Evolutionary conservation across 2,797 vertebrate genomes (phyloP).

Genomic region (Peromyscus melanophrys): DNA sequence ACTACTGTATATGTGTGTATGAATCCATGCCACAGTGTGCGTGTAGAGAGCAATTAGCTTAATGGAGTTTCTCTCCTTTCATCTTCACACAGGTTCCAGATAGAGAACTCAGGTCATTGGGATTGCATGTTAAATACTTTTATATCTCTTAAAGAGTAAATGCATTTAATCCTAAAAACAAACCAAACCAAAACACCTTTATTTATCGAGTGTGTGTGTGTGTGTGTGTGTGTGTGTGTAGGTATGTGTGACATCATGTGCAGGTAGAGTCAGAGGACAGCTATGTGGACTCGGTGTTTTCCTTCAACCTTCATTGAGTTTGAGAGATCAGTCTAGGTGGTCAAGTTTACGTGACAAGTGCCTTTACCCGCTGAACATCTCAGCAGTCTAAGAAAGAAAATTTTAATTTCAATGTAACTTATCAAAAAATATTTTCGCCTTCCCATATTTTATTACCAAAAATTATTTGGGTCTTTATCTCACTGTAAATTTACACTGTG

Average conservation of each 20-base stretch:
- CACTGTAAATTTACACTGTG: neutral
- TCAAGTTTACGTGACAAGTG: neutral
- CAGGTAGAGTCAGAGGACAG: neutral
- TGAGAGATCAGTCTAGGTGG: neutral
- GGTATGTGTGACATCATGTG: neutral
- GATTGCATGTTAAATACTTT: neutral
- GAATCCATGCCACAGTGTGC: neutral
- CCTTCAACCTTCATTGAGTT: neutral
- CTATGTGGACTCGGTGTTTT: neutral
- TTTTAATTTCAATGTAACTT: neutral
- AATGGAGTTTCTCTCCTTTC: neutral
- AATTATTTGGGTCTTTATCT: neutral
- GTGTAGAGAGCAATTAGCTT: neutral
- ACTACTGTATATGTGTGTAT: neutral
- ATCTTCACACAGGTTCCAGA: neutral
- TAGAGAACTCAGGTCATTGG: neutral
- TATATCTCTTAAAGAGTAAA: neutral
- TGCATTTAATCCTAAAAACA: neutral
- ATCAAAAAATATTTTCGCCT: slow-evolving; percentile 27
- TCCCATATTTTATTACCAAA: neutral
- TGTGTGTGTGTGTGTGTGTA: neutral
- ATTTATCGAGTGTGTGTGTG: neutral
- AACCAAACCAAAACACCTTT: neutral
- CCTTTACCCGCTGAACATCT: neutral
- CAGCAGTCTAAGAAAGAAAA: neutral